Percentiles rank a stretch among this genome's conserved stretches.
Evolutionary conservation across 37 sponge, comb jelly and placozoan genomes (phyloP).

Genomic region (Haliclona indistincta): DNA sequence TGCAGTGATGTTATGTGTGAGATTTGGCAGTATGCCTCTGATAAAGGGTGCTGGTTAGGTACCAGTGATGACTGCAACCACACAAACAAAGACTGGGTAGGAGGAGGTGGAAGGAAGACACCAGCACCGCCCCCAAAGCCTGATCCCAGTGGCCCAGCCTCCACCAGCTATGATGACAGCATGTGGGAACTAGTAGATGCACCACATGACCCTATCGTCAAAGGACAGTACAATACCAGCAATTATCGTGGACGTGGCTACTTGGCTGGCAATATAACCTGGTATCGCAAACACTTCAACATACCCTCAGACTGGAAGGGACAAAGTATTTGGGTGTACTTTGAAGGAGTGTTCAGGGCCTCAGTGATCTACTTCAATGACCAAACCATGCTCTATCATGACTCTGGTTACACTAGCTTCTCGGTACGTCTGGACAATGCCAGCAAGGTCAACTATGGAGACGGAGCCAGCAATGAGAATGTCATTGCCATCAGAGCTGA

Average conservation of each 20-base stretch:
- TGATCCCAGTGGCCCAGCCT: conserved; percentile 18
- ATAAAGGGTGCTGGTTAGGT: conserved; percentile 51
- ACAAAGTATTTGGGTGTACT: conserved; percentile 43
- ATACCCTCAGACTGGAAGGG: conserved; percentile 54
- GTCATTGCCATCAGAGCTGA: conserved; percentile 43
- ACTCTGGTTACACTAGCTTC: conserved; percentile 56
- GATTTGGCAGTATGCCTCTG: conserved; percentile 49
- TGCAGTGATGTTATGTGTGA: conserved; percentile 36
- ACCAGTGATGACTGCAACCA: conserved; percentile 35
- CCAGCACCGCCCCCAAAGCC: conserved; percentile 33
- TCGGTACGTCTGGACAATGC: conserved; percentile 51
- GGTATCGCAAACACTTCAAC: conserved; percentile 70
- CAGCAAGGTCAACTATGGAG: conserved; percentile 24
- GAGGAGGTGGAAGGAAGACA: conserved; percentile 21
- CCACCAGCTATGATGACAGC: conserved; percentile 41
- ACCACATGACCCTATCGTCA: conserved; percentile 52
- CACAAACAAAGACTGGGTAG: conserved; percentile 27
- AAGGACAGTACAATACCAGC: conserved; percentile 9
- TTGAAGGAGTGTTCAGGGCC: conserved; percentile 54
- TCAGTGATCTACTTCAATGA: conserved; percentile 41
- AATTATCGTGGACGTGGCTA: conserved; percentile 24
- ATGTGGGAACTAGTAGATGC: conserved; percentile 53
- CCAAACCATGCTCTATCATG: too few relatives aligned
- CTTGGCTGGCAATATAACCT: conserved; percentile 37
- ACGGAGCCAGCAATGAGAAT: conserved; percentile 50